Conservation (phyloP, 2,888 invertebrate species). For the Octodonta nipae region DNA sequence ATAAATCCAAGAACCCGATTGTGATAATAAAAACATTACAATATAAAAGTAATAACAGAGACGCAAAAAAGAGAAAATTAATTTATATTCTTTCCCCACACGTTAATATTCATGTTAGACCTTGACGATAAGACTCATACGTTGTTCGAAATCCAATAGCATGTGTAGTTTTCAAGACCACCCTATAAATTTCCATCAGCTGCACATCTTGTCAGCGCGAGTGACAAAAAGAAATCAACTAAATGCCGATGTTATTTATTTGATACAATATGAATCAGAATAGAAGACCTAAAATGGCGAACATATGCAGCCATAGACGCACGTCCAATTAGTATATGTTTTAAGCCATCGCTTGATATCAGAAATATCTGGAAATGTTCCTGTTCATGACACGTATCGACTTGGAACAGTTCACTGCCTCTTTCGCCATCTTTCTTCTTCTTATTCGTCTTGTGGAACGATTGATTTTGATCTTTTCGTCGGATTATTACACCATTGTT, state of each 20-base stretch:
- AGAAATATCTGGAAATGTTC: constrained; percentile 28
- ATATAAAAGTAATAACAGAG: too few species aligned
- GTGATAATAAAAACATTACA: too few species aligned
- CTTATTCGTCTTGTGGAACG: constrained; percentile 16
- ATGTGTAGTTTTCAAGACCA: too few species aligned
- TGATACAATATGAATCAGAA: constrained; percentile 28
- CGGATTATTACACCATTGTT: constrained; percentile 29
- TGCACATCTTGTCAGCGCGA: too few species aligned
- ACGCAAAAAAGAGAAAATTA: too few species aligned
- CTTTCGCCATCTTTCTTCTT: constrained; percentile 4
- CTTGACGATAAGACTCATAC: too few species aligned
- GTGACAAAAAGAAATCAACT: constrained; percentile 19
- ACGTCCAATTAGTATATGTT: constrained; percentile 36
- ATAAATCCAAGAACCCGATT: too few species aligned
- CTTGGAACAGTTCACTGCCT: constrained; percentile 15
- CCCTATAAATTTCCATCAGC: too few species aligned
- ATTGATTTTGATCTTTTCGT: constrained; percentile 32
- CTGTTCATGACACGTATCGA: constrained; percentile 16
- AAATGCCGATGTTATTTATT: constrained; percentile 21
- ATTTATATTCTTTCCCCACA: too few species aligned
- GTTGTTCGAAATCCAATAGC: too few species aligned
- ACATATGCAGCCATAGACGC: constrained; percentile 29
- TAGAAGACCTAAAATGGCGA: constrained; percentile 29
- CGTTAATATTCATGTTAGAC: too few species aligned
- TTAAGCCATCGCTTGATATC: constrained; percentile 31